Evolutionary conservation across 2,888 invertebrate genomes (phyloP).

Genomic region (Brachyopa scutellaris): DNA sequence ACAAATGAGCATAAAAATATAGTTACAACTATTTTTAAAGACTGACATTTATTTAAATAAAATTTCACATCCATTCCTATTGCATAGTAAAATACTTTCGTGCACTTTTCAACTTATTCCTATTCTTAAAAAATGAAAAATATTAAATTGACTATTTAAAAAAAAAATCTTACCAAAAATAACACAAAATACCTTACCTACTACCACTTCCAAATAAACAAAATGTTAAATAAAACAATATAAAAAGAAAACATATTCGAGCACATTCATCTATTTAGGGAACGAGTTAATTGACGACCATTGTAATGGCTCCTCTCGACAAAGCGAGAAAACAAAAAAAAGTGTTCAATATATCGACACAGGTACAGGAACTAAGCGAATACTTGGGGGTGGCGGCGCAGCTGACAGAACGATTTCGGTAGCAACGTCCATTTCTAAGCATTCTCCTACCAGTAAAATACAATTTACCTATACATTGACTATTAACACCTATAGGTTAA

Average conservation of each 20-base stretch:
- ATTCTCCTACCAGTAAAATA: constrained; percentile 61
- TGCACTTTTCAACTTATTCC: constrained; percentile 43
- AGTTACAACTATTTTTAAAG: constrained; percentile 25
- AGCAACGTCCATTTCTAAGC: constrained; percentile 39
- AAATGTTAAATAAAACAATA: not conserved
- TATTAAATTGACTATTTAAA: constrained; percentile 53
- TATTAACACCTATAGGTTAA: constrained; percentile 67
- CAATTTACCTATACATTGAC: constrained; percentile 71
- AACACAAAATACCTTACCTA: constrained; percentile 41
- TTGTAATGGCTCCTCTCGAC: constrained; percentile 16
- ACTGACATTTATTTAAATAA: constrained; percentile 18
- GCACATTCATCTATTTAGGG: constrained; percentile 33
- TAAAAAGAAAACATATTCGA: constrained; percentile 46
- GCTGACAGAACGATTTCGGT: constrained; percentile 36
- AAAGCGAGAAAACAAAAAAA: constrained; percentile 14
- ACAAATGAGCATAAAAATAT: constrained; percentile 19
- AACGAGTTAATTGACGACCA: constrained; percentile 41
- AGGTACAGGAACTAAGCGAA: constrained; percentile 71
- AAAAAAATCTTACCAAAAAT: constrained; percentile 64
- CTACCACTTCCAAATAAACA: constrained; percentile 44
- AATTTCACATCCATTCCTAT: constrained; percentile 49
- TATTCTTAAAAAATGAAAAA: constrained; percentile 32
- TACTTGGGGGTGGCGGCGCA: constrained; percentile 48
- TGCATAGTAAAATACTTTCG: constrained; percentile 20
- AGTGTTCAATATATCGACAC: constrained; percentile 56